A percentile compares a stretch with the other conserved stretches of the same genome.
Evolutionary conservation across 2,888 invertebrate species (phyloP).

Genomic region (Aporophyla lueneburgensis): DNA sequence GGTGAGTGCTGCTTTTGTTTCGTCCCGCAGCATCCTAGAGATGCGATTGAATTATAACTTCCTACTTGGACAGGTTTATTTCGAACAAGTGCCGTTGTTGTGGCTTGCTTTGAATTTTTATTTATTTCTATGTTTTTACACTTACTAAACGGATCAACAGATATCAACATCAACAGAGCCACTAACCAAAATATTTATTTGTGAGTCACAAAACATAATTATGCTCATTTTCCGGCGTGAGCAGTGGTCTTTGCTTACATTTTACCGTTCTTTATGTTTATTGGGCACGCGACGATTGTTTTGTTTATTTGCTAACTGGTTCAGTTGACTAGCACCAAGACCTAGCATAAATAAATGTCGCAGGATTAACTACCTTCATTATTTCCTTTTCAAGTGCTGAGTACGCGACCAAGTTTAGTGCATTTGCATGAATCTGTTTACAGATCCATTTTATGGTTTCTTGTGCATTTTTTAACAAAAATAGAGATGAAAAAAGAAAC

Average conservation of each 20-base stretch:
- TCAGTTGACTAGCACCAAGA: not conserved
- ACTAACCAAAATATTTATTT: not conserved
- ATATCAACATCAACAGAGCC: no score
- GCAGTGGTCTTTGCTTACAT: not conserved
- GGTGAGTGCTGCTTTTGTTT: conserved; percentile 73
- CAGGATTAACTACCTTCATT: not conserved
- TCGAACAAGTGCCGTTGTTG: conserved; percentile 42
- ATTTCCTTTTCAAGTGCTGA: not conserved
- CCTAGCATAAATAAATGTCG: not conserved
- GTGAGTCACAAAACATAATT: conserved; percentile 2
- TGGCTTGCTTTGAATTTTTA: conserved; percentile 11
- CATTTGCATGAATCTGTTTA: not conserved
- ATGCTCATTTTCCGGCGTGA: not conserved
- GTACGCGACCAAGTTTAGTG: not conserved
- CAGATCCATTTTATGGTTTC: not conserved
- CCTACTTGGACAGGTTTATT: conserved; percentile 37
- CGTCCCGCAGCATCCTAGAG: conserved; percentile 69
- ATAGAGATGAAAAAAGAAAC: not conserved
- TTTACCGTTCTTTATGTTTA: conserved; percentile 3
- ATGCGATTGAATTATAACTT: conserved; percentile 59
- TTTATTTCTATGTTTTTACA: conserved; percentile 10
- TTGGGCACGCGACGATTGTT: conserved; percentile 13
- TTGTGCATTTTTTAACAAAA: not conserved
- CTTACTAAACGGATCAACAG: not conserved
- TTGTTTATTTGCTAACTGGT: conserved; percentile 19